Evolutionary conservation across 2,797 vertebrate species (phyloP).

Genomic region (Hipposideros larvatus): DNA sequence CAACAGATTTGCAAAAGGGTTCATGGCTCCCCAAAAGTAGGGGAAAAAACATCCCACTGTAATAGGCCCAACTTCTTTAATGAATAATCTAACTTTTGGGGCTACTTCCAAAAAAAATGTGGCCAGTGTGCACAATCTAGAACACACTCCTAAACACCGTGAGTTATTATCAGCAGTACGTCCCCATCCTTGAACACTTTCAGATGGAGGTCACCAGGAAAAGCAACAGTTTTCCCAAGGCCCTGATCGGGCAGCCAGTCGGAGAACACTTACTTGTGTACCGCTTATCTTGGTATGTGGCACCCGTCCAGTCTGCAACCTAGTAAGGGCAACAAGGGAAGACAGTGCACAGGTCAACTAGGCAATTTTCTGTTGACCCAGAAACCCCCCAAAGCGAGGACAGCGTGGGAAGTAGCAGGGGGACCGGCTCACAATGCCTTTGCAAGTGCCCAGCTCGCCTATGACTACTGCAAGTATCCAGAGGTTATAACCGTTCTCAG

Average conservation of each 20-base stretch:
- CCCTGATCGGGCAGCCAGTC: neutral
- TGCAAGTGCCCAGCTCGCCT: neutral
- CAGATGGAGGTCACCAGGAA: neutral
- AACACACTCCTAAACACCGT: neutral
- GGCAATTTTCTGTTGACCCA: neutral
- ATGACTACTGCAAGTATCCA: neutral
- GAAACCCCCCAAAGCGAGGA: neutral
- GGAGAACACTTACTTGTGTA: slow-evolving; percentile 94
- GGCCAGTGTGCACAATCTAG: neutral
- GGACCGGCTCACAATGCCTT: neutral
- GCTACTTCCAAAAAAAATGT: neutral
- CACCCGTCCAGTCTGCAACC: slow-evolving; percentile 99
- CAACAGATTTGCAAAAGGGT: neutral
- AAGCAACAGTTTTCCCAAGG: neutral
- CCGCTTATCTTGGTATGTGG: slow-evolving; percentile 99
- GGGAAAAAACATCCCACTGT: neutral
- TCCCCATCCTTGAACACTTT: neutral
- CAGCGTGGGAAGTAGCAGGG: neutral
- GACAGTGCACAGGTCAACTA: neutral
- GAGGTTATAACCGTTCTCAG: neutral
- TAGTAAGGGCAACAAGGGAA: slow-evolving; percentile 79
- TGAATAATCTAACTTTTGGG: neutral
- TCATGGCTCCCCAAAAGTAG: neutral
- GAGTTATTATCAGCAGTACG: neutral
- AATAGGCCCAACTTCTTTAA: neutral